Base-by-base conservation (phyloP, 2,113 vertebrate species). In the Fregata magnificens region DNA sequence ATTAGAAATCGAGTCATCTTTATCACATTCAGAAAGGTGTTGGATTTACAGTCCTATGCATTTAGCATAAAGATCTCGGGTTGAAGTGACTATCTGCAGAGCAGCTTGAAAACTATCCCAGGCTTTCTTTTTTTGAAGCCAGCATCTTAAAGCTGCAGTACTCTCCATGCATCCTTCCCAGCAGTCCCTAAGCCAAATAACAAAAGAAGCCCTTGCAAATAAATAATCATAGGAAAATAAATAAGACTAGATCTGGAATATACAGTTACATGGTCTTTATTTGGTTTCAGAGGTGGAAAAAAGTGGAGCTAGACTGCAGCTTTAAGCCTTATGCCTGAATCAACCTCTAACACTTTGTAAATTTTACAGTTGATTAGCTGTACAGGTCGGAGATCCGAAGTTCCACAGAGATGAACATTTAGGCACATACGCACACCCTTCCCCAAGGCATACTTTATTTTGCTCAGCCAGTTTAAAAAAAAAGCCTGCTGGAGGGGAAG, bases 201-300 rank as follows among this genome's bases (percentile, higher is more conserved):
- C 86, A 83, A 87, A 86, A 86, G 63, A 31, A 97, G 89, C 87
- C 92, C 93, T 97, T 93, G 85, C 89, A 89, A 97, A 98, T 98
- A 97, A 98, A 98, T 97, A 96, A 95, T 71, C 59, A 40, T 86
- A 79, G 66, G 86, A 79, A 82, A 96, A 97, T 97, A 97, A 97
- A 97, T 94, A 97, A 94, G 79, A 95, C 93, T 93, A 53, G 73
- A 85, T 88, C 82, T 85, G 73, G 88, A 92, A 82, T 95, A 88
- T 95, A 97, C 82, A 96, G 91, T 96, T 95, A 74, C 66, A 80
- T 52, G 81, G 90, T 94, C 94, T 97, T 97, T 97, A 97, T 97
- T 97, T 97, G 96, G 96, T 97, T 98, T 97, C 93, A 94, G 92
- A 95, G 91, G 84, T 72, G 94, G 92, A 96, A 95, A 96, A 95